Conservation (phyloP, 2,113 vertebrate genomes). For the Urocolius indicus region DNA sequence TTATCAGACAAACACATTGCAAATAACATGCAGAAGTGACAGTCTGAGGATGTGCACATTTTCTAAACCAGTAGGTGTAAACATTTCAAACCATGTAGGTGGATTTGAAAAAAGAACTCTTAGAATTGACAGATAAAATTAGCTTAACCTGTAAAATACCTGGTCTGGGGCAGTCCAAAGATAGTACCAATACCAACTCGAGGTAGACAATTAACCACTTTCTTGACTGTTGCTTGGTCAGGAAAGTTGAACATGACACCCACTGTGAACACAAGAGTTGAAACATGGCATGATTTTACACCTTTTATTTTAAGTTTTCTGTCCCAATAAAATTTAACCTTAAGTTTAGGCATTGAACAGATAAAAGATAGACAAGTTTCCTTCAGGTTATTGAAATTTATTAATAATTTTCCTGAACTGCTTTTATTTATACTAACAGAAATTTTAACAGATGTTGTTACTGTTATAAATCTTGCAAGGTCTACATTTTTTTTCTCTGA, state of each 20-base stretch:
- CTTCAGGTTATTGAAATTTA: not conserved
- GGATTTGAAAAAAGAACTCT: not conserved
- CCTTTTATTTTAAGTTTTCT: conserved; percentile 19
- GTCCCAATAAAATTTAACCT: not conserved
- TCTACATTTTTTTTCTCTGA: not conserved
- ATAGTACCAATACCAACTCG: conserved; percentile 95
- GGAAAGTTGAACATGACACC: conserved; percentile 98
- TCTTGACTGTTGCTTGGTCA: conserved; percentile 91
- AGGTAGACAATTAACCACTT: conserved; percentile 93
- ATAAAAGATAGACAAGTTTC: not conserved
- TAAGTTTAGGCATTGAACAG: not conserved
- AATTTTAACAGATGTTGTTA: not conserved
- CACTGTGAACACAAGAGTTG: conserved; percentile 77
- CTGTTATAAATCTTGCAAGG: not conserved
- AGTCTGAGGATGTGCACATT: not conserved
- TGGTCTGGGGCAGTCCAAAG: conserved; percentile 95
- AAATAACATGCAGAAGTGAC: not conserved
- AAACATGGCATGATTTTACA: not conserved
- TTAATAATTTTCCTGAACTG: not conserved
- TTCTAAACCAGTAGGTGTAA: not conserved
- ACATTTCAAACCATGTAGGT: not conserved
- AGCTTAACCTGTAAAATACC: conserved; percentile 73
- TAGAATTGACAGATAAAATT: not conserved
- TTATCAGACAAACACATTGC: not conserved
- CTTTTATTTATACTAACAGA: not conserved